Conservation (phyloP, 2,888 invertebrate genomes). For the Gerris lacustris region DNA sequence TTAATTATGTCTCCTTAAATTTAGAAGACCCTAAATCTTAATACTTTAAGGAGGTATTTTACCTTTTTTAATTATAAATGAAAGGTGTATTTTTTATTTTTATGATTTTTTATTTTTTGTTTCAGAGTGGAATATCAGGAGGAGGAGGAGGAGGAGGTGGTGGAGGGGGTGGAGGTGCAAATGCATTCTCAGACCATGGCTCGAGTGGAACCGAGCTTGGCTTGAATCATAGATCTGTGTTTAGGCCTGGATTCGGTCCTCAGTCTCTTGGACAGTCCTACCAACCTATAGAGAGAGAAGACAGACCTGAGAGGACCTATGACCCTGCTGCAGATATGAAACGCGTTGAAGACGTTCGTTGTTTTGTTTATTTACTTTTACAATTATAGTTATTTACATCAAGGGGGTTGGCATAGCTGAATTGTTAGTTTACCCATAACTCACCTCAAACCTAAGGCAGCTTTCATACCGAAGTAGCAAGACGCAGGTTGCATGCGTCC, state of each 20-base stretch:
- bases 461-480: too few species aligned
- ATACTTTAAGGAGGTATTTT: too few species aligned
- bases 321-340: slow-evolving; percentile 62
- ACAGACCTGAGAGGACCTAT: slow-evolving; percentile 47
- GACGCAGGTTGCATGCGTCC: too few species aligned
- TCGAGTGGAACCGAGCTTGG: slow-evolving; percentile 17
- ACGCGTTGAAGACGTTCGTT: slow-evolving; percentile 53
- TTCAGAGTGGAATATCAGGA: slow-evolving; percentile 12
- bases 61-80: too few species aligned
- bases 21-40: too few species aligned
- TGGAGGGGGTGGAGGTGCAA: slow-evolving; percentile 8
- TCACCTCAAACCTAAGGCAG: too few species aligned
- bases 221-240: slow-evolving; percentile 41
- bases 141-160: slow-evolving; percentile 6
- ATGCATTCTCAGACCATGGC: slow-evolving; percentile 6
- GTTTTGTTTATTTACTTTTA: background rate
- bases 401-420: too few species aligned
- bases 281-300: slow-evolving; percentile 48
- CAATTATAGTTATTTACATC: too few species aligned
- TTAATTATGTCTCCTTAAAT: too few species aligned
- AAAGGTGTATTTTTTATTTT: too few species aligned
- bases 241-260: slow-evolving; percentile 55
- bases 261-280: slow-evolving; percentile 70
- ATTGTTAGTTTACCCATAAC: too few species aligned
- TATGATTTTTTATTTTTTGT: background rate